A percentile compares a stretch with the other conserved stretches of the same genome.
Evolutionary conservation across 1,140 invertebrate genomes (phyloP).

Genomic region (Geopemphigus sp.): DNA sequence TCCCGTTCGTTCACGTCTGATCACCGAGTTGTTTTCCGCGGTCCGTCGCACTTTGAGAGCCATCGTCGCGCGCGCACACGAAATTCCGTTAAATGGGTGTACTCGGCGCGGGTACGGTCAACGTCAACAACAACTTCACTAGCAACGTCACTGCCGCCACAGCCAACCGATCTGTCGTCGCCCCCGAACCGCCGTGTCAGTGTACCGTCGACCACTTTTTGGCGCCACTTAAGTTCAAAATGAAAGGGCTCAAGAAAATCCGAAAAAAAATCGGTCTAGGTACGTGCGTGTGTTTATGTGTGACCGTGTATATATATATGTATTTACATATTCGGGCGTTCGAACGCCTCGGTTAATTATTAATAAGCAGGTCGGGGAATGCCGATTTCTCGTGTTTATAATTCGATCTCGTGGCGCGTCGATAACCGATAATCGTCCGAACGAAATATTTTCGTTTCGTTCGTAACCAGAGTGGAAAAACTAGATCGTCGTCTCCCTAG

Average conservation of each 20-base stretch:
- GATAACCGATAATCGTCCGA: no score
- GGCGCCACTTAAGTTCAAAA: conserved; percentile 59
- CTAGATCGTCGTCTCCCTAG: no score
- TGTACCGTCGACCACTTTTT: conserved; percentile 55
- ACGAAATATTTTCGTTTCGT: no score
- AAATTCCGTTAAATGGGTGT: conserved; percentile 44
- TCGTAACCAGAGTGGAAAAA: no score
- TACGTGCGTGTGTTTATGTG: conserved; percentile 54
- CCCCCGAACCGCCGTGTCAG: conserved; percentile 42
- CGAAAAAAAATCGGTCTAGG: conserved; percentile 62
- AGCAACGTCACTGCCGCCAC: neutral
- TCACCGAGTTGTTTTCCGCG: neutral
- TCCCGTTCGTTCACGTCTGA: no score
- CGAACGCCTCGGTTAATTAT: no score
- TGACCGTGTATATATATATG: neutral
- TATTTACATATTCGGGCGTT: no score
- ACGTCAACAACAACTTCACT: neutral
- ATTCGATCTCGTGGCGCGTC: no score
- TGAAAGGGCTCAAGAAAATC: conserved; percentile 63
- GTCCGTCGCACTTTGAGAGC: neutral
- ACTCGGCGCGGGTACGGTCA: conserved; percentile 5
- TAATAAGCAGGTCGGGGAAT: no score
- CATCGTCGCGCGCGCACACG: neutral
- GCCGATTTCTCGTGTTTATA: no score
- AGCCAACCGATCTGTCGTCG: conserved; percentile 16